These are phyloP conservation scores for Eidolon dupreanum DNA, from an alignment of 2,797 vertebrate species.

Conservation along the genomic window DNA sequence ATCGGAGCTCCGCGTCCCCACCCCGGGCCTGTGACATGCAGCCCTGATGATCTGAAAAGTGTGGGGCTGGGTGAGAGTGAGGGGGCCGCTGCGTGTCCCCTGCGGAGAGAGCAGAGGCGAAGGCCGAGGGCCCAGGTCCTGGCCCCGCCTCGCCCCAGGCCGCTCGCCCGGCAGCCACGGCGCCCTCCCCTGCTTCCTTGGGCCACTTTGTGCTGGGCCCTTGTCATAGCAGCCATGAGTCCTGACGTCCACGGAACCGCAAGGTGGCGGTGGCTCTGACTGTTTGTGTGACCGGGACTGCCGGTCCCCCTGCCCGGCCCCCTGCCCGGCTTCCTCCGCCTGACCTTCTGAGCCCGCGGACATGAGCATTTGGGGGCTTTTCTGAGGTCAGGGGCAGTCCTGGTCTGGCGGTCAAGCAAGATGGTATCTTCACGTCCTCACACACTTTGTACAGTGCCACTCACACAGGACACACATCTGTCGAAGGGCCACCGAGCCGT, in stretches of 20 bases:
- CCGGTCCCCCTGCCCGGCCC: neutral
- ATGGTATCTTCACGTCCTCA: too few relatives aligned
- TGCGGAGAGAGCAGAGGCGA: neutral
- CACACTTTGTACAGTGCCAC: too few relatives aligned
- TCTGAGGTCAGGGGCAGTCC: neutral
- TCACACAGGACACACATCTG: too few relatives aligned
- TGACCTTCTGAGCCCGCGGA: neutral
- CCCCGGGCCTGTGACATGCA: too few relatives aligned
- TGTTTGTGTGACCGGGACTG: too few relatives aligned
- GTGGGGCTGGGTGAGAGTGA: rapidly evolving
- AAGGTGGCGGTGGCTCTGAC: neutral
- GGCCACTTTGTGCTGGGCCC: neutral
- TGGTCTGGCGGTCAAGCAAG: too few relatives aligned
- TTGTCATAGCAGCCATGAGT: neutral
- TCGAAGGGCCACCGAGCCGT: too few relatives aligned
- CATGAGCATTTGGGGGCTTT: neutral
- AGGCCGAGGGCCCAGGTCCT: neutral
- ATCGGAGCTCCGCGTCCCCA: rapidly evolving
- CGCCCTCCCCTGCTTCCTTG: neutral
- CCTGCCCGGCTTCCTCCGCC: neutral
- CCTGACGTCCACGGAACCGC: neutral
- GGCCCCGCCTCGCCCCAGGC: neutral
- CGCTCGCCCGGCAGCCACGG: neutral
- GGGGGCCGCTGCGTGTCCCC: rapidly evolving
- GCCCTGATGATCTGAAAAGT: neutral